Evolutionary conservation across 2,888 invertebrate genomes (phyloP).

Genomic region (Erannis defoliaria): DNA sequence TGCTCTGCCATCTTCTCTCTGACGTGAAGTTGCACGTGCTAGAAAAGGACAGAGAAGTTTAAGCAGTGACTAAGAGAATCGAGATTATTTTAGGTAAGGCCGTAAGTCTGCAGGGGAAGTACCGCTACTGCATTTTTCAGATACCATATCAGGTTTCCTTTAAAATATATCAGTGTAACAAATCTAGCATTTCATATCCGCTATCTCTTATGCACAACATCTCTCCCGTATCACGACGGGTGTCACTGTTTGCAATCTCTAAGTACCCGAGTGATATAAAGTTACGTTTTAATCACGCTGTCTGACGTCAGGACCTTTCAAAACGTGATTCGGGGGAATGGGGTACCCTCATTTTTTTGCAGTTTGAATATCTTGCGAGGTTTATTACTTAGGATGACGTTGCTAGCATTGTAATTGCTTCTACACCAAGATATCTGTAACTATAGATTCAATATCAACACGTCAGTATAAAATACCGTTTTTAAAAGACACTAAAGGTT

Average conservation of each 20-base stretch:
- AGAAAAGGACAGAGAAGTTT: too few relatives aligned
- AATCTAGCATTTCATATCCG: conserved; percentile 26
- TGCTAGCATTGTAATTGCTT: conserved; percentile 10
- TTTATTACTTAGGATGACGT: conserved; percentile 27
- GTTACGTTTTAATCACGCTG: conserved; percentile 64
- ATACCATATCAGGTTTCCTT: not conserved
- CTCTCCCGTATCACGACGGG: conserved; percentile 28
- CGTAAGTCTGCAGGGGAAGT: not conserved
- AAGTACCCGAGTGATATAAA: conserved; percentile 57
- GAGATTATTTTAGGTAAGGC: not conserved
- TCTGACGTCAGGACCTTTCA: conserved; percentile 55
- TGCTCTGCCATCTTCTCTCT: too few relatives aligned
- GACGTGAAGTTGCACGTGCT: too few relatives aligned
- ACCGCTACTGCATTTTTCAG: not conserved
- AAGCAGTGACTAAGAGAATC: not conserved
- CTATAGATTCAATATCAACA: too few relatives aligned
- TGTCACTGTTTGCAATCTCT: conserved; percentile 56
- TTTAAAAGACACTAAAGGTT: too few relatives aligned
- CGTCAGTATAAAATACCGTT: too few relatives aligned
- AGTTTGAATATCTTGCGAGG: conserved; percentile 23
- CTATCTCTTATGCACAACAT: conserved; percentile 36
- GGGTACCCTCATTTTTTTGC: conserved; percentile 19
- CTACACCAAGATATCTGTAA: not conserved
- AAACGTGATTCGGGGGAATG: conserved; percentile 35
- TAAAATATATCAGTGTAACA: not conserved